Evolutionary conservation across 2,888 invertebrate genomes (phyloP).

Genomic region (Pollenia labialis): DNA sequence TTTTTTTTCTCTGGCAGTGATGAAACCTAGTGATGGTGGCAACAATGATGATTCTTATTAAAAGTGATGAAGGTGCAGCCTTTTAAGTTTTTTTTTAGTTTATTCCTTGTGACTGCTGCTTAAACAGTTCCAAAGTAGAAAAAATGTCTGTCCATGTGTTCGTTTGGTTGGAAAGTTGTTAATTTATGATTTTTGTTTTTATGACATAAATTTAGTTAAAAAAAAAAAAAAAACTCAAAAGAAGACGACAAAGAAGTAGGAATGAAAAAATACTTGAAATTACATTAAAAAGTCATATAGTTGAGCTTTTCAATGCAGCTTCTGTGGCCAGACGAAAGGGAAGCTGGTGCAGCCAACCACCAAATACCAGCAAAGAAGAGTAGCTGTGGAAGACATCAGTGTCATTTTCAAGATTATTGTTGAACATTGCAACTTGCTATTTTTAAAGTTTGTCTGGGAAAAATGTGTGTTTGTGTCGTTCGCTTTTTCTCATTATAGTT

Average conservation of each 20-base stretch:
- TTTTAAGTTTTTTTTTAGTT: conserved; percentile 31
- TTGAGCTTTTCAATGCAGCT: conserved; percentile 50
- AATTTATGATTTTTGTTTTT: conserved; percentile 73
- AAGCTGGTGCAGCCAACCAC: neutral
- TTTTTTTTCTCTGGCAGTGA: conserved; percentile 7
- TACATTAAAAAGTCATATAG: conserved; percentile 63
- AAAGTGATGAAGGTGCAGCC: conserved; percentile 59
- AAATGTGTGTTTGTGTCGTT: conserved; percentile 11
- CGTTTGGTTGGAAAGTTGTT: conserved; percentile 69
- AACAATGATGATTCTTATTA: conserved; percentile 53
- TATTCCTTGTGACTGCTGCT: conserved; percentile 39
- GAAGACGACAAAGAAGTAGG: conserved; percentile 27
- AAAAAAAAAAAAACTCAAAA: neutral
- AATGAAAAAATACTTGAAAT: conserved; percentile 59
- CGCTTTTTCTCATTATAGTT: neutral
- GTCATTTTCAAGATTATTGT: conserved; percentile 57
- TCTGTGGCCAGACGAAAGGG: conserved; percentile 15
- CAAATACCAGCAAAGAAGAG: conserved; percentile 32
- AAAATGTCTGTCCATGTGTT: neutral
- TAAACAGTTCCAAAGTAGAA: conserved; percentile 11
- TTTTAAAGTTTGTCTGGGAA: conserved; percentile 63
- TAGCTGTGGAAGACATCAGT: conserved; percentile 49
- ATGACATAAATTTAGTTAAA: conserved; percentile 61
- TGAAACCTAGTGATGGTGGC: conserved; percentile 37
- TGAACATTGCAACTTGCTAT: conserved; percentile 49